Evolutionary conservation across 2,797 vertebrate species (phyloP).

Genomic region (Hippopotamyrus pictus): DNA sequence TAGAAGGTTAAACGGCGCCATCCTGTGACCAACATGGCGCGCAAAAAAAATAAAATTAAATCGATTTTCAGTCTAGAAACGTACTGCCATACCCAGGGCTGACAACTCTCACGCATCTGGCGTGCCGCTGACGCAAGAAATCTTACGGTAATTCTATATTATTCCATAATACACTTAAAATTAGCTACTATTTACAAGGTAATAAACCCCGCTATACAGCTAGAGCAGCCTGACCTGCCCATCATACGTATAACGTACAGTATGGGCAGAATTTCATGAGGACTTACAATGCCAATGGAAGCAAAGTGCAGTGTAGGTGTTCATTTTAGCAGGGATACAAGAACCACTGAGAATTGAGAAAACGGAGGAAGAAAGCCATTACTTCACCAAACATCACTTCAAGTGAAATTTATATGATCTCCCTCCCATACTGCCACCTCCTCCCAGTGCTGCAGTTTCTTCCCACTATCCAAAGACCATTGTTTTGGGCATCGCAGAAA

Average conservation of each 20-base stretch:
- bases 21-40: conserved; percentile 28
- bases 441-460: neutral
- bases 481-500: neutral
- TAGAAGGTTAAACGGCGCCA: conserved; percentile 41
- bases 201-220: neutral
- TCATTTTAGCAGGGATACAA: neutral
- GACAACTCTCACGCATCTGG: neutral
- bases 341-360: neutral
- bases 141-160: neutral
- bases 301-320: neutral
- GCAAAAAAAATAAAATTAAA: neutral
- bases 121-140: neutral
- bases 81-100: neutral
- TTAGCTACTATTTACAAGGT: neutral
- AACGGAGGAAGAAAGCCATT: neutral
- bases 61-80: neutral
- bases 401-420: neutral
- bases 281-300: neutral
- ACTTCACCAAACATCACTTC: neutral
- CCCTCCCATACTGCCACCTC: neutral
- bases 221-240: neutral
- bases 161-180: neutral
- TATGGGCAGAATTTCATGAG: neutral
- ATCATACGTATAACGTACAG: neutral
- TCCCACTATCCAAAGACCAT: neutral